phyloP scores from a whole-genome alignment of 2,113 vertebrate genomes.

The Isurus oxyrinchus region DNA sequence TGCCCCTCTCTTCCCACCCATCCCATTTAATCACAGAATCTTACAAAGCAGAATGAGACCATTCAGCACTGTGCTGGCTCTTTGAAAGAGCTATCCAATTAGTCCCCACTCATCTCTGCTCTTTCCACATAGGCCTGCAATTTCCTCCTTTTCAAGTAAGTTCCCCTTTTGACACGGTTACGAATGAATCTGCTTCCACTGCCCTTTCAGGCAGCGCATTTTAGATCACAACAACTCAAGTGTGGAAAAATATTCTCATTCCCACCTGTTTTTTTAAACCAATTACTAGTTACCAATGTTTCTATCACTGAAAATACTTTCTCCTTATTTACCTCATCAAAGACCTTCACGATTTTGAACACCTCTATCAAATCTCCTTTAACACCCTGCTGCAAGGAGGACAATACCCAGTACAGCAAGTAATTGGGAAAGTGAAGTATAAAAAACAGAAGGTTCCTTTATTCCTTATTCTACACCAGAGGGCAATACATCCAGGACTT shows the following conservation, averaged over 20 bases:
- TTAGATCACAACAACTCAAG: too few species aligned
- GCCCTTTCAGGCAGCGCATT: neutral
- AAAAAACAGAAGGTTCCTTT: too few species aligned
- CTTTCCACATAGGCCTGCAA: neutral
- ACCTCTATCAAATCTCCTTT: neutral
- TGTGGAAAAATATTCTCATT: neutral
- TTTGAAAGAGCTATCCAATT: too few species aligned
- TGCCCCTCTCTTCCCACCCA: neutral
- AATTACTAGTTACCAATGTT: too few species aligned
- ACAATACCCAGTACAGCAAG: neutral
- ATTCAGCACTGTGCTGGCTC: too few species aligned
- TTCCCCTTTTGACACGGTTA: neutral
- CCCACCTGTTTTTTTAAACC: too few species aligned
- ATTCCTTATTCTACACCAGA: too few species aligned
- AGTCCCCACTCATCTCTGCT: neutral
- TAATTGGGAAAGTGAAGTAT: too few species aligned
- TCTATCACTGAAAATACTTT: neutral
- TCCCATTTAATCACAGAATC: neutral
- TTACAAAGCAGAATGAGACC: neutral
- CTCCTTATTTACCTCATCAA: neutral
- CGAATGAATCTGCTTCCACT: neutral
- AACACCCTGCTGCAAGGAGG: neutral
- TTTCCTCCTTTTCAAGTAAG: neutral
- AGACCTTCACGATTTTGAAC: neutral
- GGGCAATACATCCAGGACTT: too few species aligned